Evolutionary conservation across 1,140 invertebrate genomes (phyloP).

Genomic region (Drosophila santomea): DNA sequence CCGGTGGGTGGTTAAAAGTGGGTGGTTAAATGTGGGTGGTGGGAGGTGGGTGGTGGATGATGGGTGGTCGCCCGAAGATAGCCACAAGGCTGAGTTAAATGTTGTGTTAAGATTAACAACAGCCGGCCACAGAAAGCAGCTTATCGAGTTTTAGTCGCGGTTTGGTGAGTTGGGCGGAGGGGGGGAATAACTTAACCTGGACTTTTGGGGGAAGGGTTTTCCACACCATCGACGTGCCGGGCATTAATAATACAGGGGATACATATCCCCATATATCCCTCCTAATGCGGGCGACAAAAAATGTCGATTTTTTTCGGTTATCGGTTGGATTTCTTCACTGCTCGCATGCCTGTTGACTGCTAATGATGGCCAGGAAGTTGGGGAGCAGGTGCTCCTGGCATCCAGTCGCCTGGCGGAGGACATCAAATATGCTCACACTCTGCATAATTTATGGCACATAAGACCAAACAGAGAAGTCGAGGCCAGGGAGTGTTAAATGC

Average conservation of each 20-base stretch:
- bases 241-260: constrained; percentile 55
- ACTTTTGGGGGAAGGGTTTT: constrained; percentile 56
- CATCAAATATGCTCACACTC: constrained; percentile 72
- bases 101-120: constrained; percentile 81
- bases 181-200: constrained; percentile 11
- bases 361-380: constrained; percentile 70
- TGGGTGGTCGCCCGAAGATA: constrained; percentile 40
- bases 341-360: constrained; percentile 65
- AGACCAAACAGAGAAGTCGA: constrained; percentile 21
- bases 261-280: constrained; percentile 27
- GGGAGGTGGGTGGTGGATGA: constrained; percentile 12
- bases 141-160: constrained; percentile 53
- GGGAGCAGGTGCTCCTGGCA: constrained; percentile 62
- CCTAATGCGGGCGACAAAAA: constrained; percentile 67
- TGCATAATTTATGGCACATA: constrained; percentile 75
- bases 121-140: constrained; percentile 72
- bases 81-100: constrained; percentile 70
- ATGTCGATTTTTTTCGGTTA: constrained; percentile 19
- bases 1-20: constrained; percentile 49
- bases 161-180: neutral
- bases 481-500: constrained; percentile 61
- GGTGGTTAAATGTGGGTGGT: constrained; percentile 21
- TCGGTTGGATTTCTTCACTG: constrained; percentile 11
- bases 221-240: constrained; percentile 57
- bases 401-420: constrained; percentile 20